A percentile compares a stretch with the other conserved stretches of the same genome.
These are phyloP conservation scores for Parauchenoglanis punctatus DNA, from an alignment of 2,797 vertebrate species.

Conservation along the genomic window DNA sequence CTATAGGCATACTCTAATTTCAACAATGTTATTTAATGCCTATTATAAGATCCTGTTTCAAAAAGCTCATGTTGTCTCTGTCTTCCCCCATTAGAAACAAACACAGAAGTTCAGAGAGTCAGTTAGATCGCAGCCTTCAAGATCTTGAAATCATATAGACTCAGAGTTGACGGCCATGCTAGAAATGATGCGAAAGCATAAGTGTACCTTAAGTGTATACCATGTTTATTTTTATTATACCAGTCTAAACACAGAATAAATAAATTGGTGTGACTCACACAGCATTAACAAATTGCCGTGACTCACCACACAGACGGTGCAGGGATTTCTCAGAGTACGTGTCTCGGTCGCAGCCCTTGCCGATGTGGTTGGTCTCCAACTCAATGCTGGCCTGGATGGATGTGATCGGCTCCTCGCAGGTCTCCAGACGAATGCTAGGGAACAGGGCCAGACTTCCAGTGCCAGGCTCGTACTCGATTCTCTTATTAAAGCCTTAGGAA, in stretches of 20 bases:
- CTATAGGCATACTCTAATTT: background rate
- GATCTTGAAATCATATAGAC: background rate
- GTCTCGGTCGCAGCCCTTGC: conserved; percentile 95
- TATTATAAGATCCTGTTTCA: background rate
- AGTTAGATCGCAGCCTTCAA: background rate
- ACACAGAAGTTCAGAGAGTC: background rate
- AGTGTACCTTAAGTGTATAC: background rate
- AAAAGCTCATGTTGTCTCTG: background rate
- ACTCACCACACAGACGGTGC: conserved; percentile 92
- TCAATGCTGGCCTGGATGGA: conserved; percentile 86
- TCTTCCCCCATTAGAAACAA: background rate
- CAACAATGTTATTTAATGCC: background rate
- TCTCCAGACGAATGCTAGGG: conserved; percentile 90
- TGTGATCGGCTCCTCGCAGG: conserved; percentile 88
- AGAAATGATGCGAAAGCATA: conserved; percentile 2
- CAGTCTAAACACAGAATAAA: conserved; percentile 4
- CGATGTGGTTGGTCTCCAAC: conserved; percentile 95
- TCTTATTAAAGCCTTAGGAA: conserved; percentile 87
- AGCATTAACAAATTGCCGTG: background rate
- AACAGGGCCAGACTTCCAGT: conserved; percentile 91
- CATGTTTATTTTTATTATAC: background rate
- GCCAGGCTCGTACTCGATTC: conserved; percentile 95
- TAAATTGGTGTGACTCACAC: background rate
- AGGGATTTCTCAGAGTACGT: conserved; percentile 98
- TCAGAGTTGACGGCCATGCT: background rate